Conservation (phyloP, 1,140 invertebrate species). For the Papilio dardanus region DNA sequence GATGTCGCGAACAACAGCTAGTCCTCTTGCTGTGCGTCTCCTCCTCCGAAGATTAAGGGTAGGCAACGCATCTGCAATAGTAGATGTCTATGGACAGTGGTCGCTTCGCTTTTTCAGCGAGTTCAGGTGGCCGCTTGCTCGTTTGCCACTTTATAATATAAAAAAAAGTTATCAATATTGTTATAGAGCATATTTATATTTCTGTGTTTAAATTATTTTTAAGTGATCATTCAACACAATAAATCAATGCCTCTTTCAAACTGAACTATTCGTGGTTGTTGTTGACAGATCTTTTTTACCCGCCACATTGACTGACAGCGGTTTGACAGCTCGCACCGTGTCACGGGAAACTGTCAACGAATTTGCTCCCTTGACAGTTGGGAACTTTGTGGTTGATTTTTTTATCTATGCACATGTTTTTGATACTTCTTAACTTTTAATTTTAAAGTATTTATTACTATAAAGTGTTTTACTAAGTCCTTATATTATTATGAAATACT, state of each 20-base stretch:
- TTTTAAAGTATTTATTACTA: background rate
- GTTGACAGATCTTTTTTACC: constrained; percentile 23
- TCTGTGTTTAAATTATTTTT: background rate
- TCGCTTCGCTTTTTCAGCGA: no score
- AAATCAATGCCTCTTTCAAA: constrained; percentile 22
- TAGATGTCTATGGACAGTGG: no score
- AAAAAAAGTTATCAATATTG: no score
- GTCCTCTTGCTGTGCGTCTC: no score
- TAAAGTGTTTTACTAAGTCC: background rate
- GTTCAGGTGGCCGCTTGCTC: no score
- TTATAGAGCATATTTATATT: background rate
- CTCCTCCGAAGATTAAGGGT: no score
- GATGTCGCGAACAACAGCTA: no score
- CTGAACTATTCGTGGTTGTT: constrained; percentile 3
- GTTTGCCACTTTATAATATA: no score
- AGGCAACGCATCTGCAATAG: no score
- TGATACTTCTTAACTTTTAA: background rate
- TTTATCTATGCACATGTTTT: constrained; percentile 31
- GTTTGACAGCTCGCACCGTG: constrained; percentile 19
- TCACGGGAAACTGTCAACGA: constrained; percentile 27
- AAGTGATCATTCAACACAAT: constrained; percentile 24
- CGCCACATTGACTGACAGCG: constrained; percentile 28
- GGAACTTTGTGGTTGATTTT: background rate
- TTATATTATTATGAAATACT: background rate
- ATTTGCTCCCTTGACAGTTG: constrained; percentile 27